phyloP scores from a whole-genome alignment of 2,888 invertebrate genomes.

The Neoitamus cyanurus region DNA sequence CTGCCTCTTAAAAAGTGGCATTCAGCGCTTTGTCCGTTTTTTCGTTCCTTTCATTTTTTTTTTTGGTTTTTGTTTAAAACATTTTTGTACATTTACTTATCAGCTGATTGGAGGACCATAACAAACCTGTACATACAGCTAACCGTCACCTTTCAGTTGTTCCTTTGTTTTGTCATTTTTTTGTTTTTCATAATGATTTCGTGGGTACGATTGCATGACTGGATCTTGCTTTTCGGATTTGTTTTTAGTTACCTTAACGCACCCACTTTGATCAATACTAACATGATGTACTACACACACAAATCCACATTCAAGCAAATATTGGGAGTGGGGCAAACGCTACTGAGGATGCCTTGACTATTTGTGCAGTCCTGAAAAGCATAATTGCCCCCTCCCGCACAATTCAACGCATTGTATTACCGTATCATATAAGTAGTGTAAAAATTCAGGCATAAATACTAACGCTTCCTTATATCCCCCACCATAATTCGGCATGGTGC shows the following conservation, averaged over 20 bases:
- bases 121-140: constrained; percentile 2
- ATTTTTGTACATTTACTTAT: neutral
- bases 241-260: neutral
- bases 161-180: neutral
- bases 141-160: neutral
- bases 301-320: neutral
- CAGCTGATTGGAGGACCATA: constrained; percentile 10
- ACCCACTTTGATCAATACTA: constrained; percentile 20
- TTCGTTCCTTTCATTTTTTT: neutral
- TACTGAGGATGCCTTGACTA: too few species aligned
- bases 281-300: constrained; percentile 21
- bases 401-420: neutral
- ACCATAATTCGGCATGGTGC: neutral
- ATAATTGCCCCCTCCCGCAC: neutral
- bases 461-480: neutral
- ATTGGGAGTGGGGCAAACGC: neutral
- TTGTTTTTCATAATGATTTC: neutral
- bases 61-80: neutral
- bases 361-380: neutral
- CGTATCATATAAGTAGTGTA: neutral
- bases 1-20: constrained; percentile 27
- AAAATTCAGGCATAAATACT: neutral
- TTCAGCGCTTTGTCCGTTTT: constrained; percentile 15
- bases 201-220: neutral
- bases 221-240: constrained; percentile 5